phyloP scores from a whole-genome alignment of 2,113 vertebrate species.

The Scomber japonicus region DNA sequence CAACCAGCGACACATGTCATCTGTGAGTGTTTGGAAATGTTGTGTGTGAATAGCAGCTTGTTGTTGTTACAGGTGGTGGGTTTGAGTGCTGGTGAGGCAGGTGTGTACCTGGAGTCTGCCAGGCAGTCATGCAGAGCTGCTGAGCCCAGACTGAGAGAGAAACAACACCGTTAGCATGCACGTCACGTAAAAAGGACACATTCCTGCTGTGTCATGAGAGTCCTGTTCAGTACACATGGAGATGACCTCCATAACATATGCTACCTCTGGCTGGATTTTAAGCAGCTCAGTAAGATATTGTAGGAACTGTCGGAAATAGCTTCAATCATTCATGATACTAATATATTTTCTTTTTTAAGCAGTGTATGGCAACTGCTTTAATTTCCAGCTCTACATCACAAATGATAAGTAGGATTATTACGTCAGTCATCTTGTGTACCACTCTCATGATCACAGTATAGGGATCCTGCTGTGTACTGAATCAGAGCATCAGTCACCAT shows the following conservation, averaged over 20 bases:
- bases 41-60: neutral
- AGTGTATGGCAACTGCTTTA: too few relatives aligned
- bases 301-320: too few relatives aligned
- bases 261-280: too few relatives aligned
- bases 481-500: too few relatives aligned
- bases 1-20: too few relatives aligned
- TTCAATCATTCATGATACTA: too few relatives aligned
- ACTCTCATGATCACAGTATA: neutral
- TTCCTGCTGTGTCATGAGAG: slow-evolving; percentile 1
- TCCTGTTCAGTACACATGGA: neutral
- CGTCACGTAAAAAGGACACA: neutral
- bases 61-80: neutral
- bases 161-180: slow-evolving; percentile 61
- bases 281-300: too few relatives aligned
- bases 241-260: neutral
- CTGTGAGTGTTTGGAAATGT: neutral
- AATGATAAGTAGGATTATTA: too few relatives aligned
- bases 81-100: neutral
- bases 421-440: slow-evolving; percentile 1
- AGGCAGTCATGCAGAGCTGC: slow-evolving; percentile 66
- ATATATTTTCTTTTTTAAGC: too few relatives aligned
- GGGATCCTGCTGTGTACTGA: neutral
- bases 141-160: slow-evolving; percentile 75
- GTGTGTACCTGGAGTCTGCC: slow-evolving; percentile 63
- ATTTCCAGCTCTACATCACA: too few relatives aligned